Conservation (phyloP, 2,888 invertebrate genomes). For the Dicyrtoma fusca region DNA sequence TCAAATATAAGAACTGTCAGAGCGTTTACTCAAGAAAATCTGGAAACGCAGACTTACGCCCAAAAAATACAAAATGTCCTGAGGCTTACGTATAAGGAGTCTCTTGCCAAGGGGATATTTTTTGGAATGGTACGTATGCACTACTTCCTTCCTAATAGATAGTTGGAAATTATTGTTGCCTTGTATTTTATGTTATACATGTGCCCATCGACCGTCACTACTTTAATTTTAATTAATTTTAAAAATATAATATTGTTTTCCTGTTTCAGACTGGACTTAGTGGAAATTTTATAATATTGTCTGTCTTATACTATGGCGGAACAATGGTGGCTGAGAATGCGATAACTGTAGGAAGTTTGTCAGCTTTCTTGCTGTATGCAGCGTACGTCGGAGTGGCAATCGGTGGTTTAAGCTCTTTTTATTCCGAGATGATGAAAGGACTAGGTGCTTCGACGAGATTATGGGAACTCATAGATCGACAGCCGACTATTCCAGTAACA, state of each 20-base stretch:
- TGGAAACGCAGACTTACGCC: constrained; percentile 73
- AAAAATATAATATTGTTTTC: constrained; percentile 39
- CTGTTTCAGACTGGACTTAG: constrained; percentile 75
- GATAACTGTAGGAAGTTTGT: constrained; percentile 82
- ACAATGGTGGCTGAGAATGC: constrained; percentile 77
- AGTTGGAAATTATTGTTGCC: background rate
- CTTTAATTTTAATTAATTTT: constrained; percentile 21
- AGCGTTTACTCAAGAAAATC: constrained; percentile 83
- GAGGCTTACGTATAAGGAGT: constrained; percentile 80
- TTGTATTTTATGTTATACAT: constrained; percentile 24
- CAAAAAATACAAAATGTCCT: constrained; percentile 73
- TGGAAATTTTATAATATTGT: constrained; percentile 85
- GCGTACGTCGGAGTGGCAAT: constrained; percentile 91
- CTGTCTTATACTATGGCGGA: constrained; percentile 91
- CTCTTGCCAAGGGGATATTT: constrained; percentile 82
- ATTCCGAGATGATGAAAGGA: constrained; percentile 90
- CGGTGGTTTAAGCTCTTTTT: constrained; percentile 87
- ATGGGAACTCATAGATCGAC: constrained; percentile 85
- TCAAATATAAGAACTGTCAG: constrained; percentile 91
- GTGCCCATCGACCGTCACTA: background rate
- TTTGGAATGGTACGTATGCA: constrained; percentile 76
- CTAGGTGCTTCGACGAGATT: constrained; percentile 87
- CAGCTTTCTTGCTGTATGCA: constrained; percentile 92
- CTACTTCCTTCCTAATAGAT: background rate
- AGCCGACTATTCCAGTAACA: constrained; percentile 73